Percentiles rank a stretch among this genome's conserved stretches.
Conservation (phyloP, 2,113 vertebrate species). For the Microtus ochrogaster region DNA sequence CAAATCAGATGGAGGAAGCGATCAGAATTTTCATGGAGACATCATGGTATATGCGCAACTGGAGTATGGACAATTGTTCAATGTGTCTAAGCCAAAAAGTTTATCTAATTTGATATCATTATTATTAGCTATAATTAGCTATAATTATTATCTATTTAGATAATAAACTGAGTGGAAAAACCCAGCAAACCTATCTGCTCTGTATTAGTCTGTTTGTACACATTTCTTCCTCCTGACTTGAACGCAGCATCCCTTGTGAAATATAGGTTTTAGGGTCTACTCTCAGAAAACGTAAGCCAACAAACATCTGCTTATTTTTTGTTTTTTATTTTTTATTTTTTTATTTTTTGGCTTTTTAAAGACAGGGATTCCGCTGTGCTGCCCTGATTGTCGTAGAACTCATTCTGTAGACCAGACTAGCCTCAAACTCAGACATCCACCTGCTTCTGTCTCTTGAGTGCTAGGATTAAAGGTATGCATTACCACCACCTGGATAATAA, state of each 20-base stretch:
- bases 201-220: background rate
- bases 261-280: background rate
- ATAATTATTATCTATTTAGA: background rate
- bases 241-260: background rate
- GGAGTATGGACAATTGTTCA: background rate
- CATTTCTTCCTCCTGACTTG: background rate
- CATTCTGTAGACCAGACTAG: no score
- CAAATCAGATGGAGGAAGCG: background rate
- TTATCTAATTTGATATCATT: no score
- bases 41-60: background rate
- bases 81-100: no score
- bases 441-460: no score
- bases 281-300: background rate
- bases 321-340: no score
- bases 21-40: background rate
- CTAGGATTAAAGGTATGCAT: background rate
- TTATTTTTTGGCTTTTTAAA: no score
- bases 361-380: no score
- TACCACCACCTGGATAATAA: background rate
- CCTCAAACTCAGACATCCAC: no score
- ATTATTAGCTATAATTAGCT: no score
- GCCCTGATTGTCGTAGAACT: no score
- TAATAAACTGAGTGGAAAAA: background rate
- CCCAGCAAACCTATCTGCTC: background rate
- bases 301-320: background rate